Base-by-base conservation (phyloP, 2,888 invertebrate species). In the Conops quadrifasciatus region DNA sequence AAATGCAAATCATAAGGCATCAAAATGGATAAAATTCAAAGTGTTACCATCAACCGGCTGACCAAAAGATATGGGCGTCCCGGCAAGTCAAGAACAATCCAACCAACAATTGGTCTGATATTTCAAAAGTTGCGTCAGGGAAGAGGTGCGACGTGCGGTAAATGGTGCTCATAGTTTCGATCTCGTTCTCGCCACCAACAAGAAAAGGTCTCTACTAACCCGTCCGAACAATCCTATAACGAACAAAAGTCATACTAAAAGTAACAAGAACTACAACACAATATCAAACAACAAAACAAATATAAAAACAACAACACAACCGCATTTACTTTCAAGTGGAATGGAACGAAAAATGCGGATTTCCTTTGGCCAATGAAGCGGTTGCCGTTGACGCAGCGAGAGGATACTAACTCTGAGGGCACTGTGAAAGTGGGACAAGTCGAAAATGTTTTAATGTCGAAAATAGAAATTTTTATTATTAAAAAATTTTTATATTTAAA, bases 1-100 rank as follows among this genome's bases (percentile, higher is more conserved):
- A 26, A 67, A 67, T 45, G 67, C 43, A 67, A 67, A 67, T 67
- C 59, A 67, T 45, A 67, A 59, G 59, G 56, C 59, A 45, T 67
- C 67, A 67, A 47, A 59, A 58, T 47, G 47, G 59, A 24, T 36
- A 67, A 59, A 58, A 59, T 21, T 67, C 67, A 47, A 59, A 67
- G 30, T 47, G 28, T 24, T 26, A 26, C 45, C 67, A 67, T 24
- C 53, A 21, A 4, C 15, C 16, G 47, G 15, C 30, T 51, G 30
- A 58, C 56, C 21, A 24, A 47, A 47, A 58, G 45, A 47, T 47
- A 65, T 51, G 53, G 65, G 58, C 45, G 58, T 67, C 11, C 53
- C 16, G 53, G 21, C 16, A 58, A 56, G 58, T 24, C 56, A 67
- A 59, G 47, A 59, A 67, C 56, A 59, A 47, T 59, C 24, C 45